Evolutionary conservation across 2,888 invertebrate genomes (phyloP).

Genomic region (Melanostoma scalare): DNA sequence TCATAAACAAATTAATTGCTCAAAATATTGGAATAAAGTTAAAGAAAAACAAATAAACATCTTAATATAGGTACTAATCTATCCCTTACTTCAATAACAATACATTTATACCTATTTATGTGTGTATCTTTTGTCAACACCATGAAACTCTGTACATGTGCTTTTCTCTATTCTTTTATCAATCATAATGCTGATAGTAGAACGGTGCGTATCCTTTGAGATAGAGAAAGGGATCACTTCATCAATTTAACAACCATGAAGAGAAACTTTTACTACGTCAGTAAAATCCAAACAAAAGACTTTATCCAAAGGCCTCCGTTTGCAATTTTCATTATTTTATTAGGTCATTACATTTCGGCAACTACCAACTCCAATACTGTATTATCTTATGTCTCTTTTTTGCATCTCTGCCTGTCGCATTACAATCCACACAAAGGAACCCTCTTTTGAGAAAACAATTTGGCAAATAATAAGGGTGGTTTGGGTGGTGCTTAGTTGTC

Average conservation of each 20-base stretch:
- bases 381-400: conserved; percentile 63
- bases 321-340: conserved; percentile 82
- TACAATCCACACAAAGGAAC: conserved; percentile 54
- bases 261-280: conserved; percentile 78
- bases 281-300: conserved; percentile 80
- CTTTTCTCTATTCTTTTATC: conserved; percentile 36
- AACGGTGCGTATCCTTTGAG: conserved; percentile 38
- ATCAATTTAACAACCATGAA: conserved; percentile 68
- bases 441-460: conserved; percentile 68
- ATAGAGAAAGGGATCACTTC: conserved; percentile 46
- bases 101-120: conserved; percentile 1
- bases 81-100: conserved; percentile 12
- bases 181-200: conserved; percentile 47
- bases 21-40: conserved; percentile 29
- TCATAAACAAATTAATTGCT: conserved; percentile 31
- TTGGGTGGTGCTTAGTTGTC: conserved; percentile 55
- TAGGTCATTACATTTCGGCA: conserved; percentile 76
- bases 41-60: conserved; percentile 28
- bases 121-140: conserved; percentile 31
- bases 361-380: conserved; percentile 64
- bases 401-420: conserved; percentile 54
- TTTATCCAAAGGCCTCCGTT: conserved; percentile 76
- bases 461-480: conserved; percentile 66
- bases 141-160: conserved; percentile 12
- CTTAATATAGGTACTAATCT: conserved; percentile 32